These are phyloP conservation scores for Colletes collaris DNA, from an alignment of 2,888 invertebrate genomes.

Conservation along the genomic window DNA sequence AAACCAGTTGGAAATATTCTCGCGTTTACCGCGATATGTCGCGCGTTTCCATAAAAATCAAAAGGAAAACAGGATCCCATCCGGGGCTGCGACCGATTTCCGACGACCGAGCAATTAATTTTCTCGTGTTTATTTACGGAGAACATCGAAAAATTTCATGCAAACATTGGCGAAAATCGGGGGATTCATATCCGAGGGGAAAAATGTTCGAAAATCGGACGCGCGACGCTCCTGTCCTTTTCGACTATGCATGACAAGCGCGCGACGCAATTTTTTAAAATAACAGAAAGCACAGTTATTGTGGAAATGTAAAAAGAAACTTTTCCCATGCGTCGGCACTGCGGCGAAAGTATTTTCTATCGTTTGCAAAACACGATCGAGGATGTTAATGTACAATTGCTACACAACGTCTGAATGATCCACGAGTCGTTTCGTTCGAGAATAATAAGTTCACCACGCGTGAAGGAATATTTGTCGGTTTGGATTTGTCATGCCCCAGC, in stretches of 20 bases:
- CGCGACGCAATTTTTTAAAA: neutral
- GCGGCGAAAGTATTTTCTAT: too few species aligned
- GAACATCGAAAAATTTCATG: conserved; percentile 1
- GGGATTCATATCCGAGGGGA: too few species aligned
- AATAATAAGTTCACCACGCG: too few species aligned
- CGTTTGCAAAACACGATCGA: too few species aligned
- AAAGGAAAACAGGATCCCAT: neutral
- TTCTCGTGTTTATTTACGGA: neutral
- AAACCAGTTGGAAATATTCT: neutral
- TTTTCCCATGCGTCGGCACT: neutral
- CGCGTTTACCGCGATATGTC: neutral
- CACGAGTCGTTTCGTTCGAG: too few species aligned
- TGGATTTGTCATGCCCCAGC: too few species aligned
- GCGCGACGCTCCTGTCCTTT: neutral
- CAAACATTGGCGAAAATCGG: too few species aligned
- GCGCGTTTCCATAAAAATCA: conserved; percentile 1
- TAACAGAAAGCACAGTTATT: conserved; percentile 2
- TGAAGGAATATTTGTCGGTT: too few species aligned
- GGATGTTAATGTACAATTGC: too few species aligned
- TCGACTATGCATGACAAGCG: too few species aligned
- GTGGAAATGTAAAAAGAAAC: neutral
- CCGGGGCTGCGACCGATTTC: neutral
- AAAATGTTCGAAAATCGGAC: too few species aligned
- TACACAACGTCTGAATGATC: too few species aligned
- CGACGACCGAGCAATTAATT: neutral